These are phyloP conservation scores for Crax fasciolata DNA, from an alignment of 2,797 vertebrate genomes.

Conservation along the genomic window DNA sequence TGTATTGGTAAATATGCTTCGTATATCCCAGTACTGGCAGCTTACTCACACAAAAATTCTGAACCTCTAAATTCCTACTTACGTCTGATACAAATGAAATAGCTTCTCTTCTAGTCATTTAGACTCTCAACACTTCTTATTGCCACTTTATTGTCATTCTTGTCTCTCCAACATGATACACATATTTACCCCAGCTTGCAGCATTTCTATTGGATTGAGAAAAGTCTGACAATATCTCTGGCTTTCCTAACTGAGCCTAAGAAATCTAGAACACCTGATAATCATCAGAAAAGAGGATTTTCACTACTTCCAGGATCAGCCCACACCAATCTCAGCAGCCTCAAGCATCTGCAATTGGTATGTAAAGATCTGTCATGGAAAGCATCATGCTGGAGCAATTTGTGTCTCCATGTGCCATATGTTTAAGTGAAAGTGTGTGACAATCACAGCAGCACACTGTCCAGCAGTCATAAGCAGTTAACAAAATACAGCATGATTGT, in stretches of 20 bases:
- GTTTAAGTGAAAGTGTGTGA: conserved; percentile 66
- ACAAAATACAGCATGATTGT: conserved; percentile 64
- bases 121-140: background rate
- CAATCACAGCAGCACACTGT: conserved; percentile 68
- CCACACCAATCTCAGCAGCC: background rate
- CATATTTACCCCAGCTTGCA: background rate
- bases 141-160: conserved; percentile 11
- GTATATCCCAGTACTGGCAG: background rate
- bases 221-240: background rate
- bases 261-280: background rate
- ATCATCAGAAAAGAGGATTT: conserved; percentile 20
- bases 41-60: background rate
- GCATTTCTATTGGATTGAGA: background rate
- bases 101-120: background rate
- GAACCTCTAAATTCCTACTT: background rate
- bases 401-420: conserved; percentile 50
- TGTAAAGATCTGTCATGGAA: conserved; percentile 46
- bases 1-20: background rate
- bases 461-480: conserved; percentile 67
- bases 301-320: background rate
- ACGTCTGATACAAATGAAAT: background rate
- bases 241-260: conserved; percentile 32
- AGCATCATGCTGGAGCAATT: conserved; percentile 46
- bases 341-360: conserved; percentile 35
- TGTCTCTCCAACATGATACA: background rate